phyloP scores from a whole-genome alignment of 2,797 vertebrate species.

The Molossus alvarezi region DNA sequence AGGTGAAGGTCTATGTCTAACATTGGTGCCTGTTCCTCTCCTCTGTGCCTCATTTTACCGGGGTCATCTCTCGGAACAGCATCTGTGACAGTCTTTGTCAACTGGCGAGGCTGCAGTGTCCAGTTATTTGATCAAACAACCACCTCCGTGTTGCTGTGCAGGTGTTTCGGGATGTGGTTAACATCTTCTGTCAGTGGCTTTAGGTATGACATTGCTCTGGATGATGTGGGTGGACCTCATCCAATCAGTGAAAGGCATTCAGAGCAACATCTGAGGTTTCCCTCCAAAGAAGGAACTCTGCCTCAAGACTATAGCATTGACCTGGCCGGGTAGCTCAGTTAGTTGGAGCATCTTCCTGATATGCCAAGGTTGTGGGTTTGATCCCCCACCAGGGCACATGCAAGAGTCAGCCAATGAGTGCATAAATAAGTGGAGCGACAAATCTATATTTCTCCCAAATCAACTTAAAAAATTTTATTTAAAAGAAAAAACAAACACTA shows the following conservation, averaged over 20 bases:
- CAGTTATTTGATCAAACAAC: neutral
- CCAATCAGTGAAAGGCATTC: neutral
- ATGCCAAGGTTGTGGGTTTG: too few relatives aligned
- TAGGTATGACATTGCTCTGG: neutral
- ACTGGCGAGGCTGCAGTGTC: neutral
- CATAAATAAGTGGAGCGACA: neutral
- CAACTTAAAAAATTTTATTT: too few relatives aligned
- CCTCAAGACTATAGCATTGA: neutral
- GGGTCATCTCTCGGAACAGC: neutral
- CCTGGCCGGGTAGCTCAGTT: neutral
- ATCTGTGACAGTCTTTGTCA: neutral
- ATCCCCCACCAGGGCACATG: neutral
- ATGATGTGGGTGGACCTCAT: neutral
- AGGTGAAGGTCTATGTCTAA: neutral
- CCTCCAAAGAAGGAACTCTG: neutral
- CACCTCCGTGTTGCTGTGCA: neutral
- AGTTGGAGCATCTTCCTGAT: too few relatives aligned
- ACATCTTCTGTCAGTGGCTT: neutral
- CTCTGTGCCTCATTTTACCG: neutral
- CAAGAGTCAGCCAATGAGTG: too few relatives aligned
- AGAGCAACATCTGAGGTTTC: neutral
- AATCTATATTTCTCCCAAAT: neutral
- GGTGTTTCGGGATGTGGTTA: neutral
- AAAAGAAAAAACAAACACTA: too few relatives aligned
- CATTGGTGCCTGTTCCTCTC: neutral